Conservation (phyloP, 2,797 vertebrate genomes). For the Pseudomugil gertrudae region DNA sequence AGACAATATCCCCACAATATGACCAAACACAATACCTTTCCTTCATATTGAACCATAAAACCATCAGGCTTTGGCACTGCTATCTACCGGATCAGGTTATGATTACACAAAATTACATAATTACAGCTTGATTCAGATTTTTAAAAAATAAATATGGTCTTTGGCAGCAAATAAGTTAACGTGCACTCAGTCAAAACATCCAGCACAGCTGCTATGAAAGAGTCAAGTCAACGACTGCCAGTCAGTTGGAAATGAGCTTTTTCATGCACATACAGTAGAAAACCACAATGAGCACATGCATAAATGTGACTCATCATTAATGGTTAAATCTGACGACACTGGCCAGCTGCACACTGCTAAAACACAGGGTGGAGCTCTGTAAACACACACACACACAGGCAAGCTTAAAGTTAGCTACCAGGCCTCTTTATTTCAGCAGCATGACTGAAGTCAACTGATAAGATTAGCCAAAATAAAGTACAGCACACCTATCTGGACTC, state of each 20-base stretch:
- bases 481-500: not conserved
- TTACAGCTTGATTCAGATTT: too few species aligned
- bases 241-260: slow-evolving; percentile 17
- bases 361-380: slow-evolving; percentile 40
- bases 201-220: not conserved
- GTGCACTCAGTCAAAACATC: not conserved
- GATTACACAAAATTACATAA: too few species aligned
- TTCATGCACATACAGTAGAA: not conserved
- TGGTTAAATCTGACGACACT: slow-evolving; percentile 24
- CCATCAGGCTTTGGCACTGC: too few species aligned
- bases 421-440: not conserved
- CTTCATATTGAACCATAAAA: too few species aligned
- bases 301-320: slow-evolving; percentile 35
- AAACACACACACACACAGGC: slow-evolving; percentile 16
- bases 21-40: too few species aligned
- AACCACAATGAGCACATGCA: slow-evolving; percentile 23
- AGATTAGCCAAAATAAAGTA: not conserved
- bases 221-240: not conserved
- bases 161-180: too few species aligned
- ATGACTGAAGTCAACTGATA: not conserved
- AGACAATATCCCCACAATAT: too few species aligned
- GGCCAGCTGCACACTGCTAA: slow-evolving; percentile 18
- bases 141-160: too few species aligned
- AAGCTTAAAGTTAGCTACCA: not conserved
- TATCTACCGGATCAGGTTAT: too few species aligned